A percentile compares a stretch with the other conserved stretches of the same genome.
phyloP scores from a whole-genome alignment of 2,888 invertebrate species.

The Cantharis rustica region DNA sequence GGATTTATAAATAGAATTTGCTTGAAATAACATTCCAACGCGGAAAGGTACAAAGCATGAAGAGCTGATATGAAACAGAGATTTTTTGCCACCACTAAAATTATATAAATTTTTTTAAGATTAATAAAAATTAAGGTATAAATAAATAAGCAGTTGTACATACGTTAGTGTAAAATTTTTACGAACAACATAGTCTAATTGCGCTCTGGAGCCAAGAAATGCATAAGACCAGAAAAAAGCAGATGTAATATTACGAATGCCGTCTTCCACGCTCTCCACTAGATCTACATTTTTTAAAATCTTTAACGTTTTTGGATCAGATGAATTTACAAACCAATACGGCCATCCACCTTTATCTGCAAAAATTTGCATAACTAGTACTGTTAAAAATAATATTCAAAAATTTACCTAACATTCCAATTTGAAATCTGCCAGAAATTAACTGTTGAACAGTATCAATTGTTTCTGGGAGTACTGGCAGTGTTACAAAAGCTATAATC shows the following conservation, averaged over 20 bases:
- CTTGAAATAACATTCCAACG: conserved; percentile 68
- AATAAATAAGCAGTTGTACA: background rate
- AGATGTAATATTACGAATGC: conserved; percentile 73
- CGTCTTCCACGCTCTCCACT: conserved; percentile 68
- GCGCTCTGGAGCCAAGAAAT: conserved; percentile 73
- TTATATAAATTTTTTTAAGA: background rate
- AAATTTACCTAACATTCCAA: conserved; percentile 70
- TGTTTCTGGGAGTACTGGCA: conserved; percentile 76
- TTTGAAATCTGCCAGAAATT: conserved; percentile 67
- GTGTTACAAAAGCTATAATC: conserved; percentile 82
- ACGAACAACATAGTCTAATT: conserved; percentile 73
- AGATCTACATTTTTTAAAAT: conserved; percentile 70
- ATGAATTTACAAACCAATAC: conserved; percentile 72
- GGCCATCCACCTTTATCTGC: conserved; percentile 78
- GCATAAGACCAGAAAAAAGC: conserved; percentile 81
- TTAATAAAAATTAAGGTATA: background rate
- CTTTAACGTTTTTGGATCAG: conserved; percentile 65
- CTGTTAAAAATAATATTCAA: conserved; percentile 7
- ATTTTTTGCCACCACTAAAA: conserved; percentile 59
- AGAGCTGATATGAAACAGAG: conserved; percentile 71
- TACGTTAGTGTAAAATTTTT: conserved; percentile 67
- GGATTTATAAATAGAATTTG: conserved; percentile 66
- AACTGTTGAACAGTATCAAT: conserved; percentile 72
- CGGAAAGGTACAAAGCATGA: conserved; percentile 78
- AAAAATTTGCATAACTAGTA: background rate